These are phyloP conservation scores for Lepus townsendii DNA, from an alignment of 2,797 vertebrate species.

Conservation along the genomic window DNA sequence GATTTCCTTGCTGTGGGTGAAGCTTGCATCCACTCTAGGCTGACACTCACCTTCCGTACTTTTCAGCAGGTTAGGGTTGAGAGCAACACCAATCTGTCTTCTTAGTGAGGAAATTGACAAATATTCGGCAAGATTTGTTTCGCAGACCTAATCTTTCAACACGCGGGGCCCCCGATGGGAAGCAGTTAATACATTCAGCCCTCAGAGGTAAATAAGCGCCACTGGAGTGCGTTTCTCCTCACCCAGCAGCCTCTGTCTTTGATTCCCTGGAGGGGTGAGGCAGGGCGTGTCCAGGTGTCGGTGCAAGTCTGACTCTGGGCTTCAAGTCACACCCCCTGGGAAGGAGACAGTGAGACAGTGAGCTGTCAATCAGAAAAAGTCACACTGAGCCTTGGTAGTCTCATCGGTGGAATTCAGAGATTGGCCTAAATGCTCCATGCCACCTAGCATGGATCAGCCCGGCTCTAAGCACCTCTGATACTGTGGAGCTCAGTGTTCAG, in stretches of 20 bases:
- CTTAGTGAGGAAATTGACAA: neutral
- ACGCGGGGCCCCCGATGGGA: too few species aligned
- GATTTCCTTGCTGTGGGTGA: neutral
- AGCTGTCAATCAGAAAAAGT: neutral
- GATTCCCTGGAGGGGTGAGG: neutral
- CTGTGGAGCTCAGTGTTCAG: neutral
- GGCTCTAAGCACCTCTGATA: neutral
- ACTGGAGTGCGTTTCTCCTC: neutral
- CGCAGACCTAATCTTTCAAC: neutral
- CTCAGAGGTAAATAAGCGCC: neutral
- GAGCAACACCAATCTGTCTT: neutral
- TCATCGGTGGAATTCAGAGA: conserved; percentile 34
- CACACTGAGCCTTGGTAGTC: neutral
- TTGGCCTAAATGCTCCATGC: too few species aligned
- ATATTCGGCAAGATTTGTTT: conserved; percentile 11
- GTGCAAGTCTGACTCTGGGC: neutral
- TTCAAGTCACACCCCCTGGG: too few species aligned
- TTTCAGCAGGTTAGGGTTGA: neutral
- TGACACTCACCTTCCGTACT: neutral
- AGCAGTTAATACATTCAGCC: neutral
- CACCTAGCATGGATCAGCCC: neutral
- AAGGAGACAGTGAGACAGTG: neutral
- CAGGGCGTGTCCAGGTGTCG: accelerated
- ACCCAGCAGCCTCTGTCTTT: neutral
- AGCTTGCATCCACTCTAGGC: neutral